Evolutionary conservation across 2,888 invertebrate species (phyloP).

Genomic region (Gastrophysa polygoni): DNA sequence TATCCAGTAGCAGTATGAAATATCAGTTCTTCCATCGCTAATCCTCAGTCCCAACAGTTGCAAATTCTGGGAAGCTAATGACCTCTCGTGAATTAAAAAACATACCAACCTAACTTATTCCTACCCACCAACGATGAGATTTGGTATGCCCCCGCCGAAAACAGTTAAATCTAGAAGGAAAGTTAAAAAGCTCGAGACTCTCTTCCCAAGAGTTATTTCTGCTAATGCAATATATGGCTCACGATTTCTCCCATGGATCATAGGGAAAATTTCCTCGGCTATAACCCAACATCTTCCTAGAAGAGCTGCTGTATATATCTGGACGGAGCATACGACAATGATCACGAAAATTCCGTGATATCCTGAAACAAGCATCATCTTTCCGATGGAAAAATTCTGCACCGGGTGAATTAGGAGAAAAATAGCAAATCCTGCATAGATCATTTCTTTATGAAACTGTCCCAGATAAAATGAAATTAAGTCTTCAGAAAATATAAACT

Average conservation of each 20-base stretch:
- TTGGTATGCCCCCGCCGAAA: slow-evolving; percentile 80
- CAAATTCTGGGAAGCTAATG: slow-evolving; percentile 75
- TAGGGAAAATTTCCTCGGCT: slow-evolving; percentile 72
- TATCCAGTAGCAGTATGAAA: slow-evolving; percentile 86
- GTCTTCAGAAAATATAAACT: too few species aligned
- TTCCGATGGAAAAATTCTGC: too few species aligned
- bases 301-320: slow-evolving; percentile 81
- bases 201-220: slow-evolving; percentile 75
- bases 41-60: slow-evolving; percentile 78
- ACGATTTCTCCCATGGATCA: slow-evolving; percentile 61
- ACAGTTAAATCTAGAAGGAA: slow-evolving; percentile 75
- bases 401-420: too few species aligned
- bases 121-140: slow-evolving; percentile 74
- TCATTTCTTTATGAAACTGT: too few species aligned
- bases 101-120: background rate
- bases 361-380: slow-evolving; percentile 65
- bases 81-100: slow-evolving; percentile 5
- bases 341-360: slow-evolving; percentile 74
- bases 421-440: too few species aligned
- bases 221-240: slow-evolving; percentile 87
- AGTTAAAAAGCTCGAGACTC: slow-evolving; percentile 67
- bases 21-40: slow-evolving; percentile 66
- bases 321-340: slow-evolving; percentile 68
- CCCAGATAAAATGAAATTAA: too few species aligned
- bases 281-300: slow-evolving; percentile 84